Conservation (phyloP, 2,113 vertebrate species). For the Aviceda subcristata region DNA sequence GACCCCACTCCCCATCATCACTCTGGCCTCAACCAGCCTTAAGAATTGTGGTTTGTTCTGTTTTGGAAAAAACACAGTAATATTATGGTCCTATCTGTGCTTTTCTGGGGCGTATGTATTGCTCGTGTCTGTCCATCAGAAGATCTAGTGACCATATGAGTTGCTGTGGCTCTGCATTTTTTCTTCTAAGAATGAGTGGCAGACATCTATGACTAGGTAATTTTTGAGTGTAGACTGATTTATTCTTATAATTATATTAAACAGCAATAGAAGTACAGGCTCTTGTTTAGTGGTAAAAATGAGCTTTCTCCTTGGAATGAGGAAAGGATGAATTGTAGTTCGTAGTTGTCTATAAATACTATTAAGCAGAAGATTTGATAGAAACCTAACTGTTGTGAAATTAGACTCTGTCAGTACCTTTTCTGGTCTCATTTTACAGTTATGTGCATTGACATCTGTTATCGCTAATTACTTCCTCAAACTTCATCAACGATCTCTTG, state of each 20-base stretch:
- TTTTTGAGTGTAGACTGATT: neutral
- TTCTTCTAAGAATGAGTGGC: neutral
- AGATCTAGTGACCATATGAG: neutral
- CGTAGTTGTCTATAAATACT: neutral
- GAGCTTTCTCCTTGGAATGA: neutral
- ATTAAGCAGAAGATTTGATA: neutral
- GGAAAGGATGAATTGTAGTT: neutral
- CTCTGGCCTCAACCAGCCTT: neutral
- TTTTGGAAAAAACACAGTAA: neutral
- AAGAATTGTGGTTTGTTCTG: neutral
- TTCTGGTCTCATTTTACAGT: conserved; percentile 2
- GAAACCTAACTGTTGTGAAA: conserved; percentile 1
- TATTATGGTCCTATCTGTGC: rapidly evolving
- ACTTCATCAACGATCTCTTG: conserved; percentile 77
- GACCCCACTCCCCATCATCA: neutral
- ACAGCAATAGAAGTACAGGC: neutral
- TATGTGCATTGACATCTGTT: conserved; percentile 75
- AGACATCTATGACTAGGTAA: neutral
- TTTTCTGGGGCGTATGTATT: rapidly evolving
- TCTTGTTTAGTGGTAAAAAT: neutral
- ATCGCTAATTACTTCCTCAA: conserved; percentile 77
- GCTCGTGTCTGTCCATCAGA: neutral
- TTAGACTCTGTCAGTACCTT: neutral
- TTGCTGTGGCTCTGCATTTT: neutral
- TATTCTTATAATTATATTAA: neutral